Base-by-base conservation (phyloP, 1,140 invertebrate species). In the Tetranychus urticae region DNA sequence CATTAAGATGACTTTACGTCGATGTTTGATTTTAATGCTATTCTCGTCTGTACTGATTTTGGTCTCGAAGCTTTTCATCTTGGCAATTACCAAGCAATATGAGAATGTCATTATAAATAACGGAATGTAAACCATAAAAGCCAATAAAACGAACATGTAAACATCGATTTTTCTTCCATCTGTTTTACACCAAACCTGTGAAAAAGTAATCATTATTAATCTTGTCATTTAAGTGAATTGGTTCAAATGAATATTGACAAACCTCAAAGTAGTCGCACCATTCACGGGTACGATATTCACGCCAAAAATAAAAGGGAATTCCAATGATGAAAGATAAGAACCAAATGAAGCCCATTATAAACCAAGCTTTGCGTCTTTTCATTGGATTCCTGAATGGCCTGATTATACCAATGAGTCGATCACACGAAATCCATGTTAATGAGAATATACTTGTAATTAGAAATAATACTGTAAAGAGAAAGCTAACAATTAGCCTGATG, bases 371-470 rank as follows among this genome's bases (percentile, higher is more conserved):
- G 62, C 72, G 71, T 42, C 76, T 73, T 1, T 79, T 81, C 65
- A 85, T 70, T 65, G 80, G 73, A 6, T 77, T 78, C 67, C 84
- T 77, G 67, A 79, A 71, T 13, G 85, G 83, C 63, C 84, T 73
- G 0, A 83, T 81, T 35, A 88, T 83, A 6, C 84, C 83, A 8
- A 84, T 80, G 14, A 88, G 75, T 33, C 86, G 76, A 69, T 89
- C 85, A 60, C 85, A 82, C n/a, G 82, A 86, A 39, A 89, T 83
- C 4, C 80, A 76, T 23, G 84, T 81, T 52, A 90, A 74, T 45
- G 82, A 85, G 52, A 84, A 80, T 0, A 88, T 83, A 58, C 81
- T 81, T 3, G 80, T 77, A 42, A 86, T 70, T 3, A 85, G 72
- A 55, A 83, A 74, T 3, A 79, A 73, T 56, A 77, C 80, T 81